Evolutionary conservation across 2,888 invertebrate genomes (phyloP).

Genomic region (Drosophila affinis): DNA sequence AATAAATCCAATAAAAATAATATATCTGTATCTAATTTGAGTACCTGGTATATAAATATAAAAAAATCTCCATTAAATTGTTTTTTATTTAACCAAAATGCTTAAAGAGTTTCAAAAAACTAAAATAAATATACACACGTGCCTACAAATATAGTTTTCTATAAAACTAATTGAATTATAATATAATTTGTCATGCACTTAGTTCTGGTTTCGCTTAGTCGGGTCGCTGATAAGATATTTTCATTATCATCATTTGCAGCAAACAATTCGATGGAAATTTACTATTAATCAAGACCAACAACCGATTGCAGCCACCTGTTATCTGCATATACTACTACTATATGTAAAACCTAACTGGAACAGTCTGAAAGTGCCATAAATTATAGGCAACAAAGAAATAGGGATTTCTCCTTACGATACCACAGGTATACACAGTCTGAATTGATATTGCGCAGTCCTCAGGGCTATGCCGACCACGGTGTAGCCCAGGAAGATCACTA

Average conservation of each 20-base stretch:
- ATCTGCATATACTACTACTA: neutral
- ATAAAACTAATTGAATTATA: neutral
- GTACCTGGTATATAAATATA: too few species aligned
- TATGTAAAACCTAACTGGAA: neutral
- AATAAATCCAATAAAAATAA: too few species aligned
- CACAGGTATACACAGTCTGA: constrained; percentile 16
- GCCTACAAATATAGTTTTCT: too few species aligned
- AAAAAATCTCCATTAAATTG: too few species aligned
- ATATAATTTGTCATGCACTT: neutral
- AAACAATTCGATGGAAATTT: neutral
- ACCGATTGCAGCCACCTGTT: neutral
- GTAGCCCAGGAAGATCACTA: constrained; percentile 20
- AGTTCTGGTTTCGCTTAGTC: neutral
- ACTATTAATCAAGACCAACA: neutral
- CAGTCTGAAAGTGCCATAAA: neutral
- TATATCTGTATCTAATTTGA: too few species aligned
- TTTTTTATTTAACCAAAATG: too few species aligned
- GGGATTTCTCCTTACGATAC: neutral
- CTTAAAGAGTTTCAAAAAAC: too few species aligned
- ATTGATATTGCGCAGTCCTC: constrained; percentile 19
- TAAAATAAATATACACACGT: too few species aligned
- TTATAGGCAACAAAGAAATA: too few species aligned
- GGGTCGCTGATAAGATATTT: neutral
- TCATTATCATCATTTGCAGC: neutral
- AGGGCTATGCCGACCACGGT: constrained; percentile 13